phyloP scores from a whole-genome alignment of 2,797 vertebrate genomes.

The Anisognathus igniventris region DNA sequence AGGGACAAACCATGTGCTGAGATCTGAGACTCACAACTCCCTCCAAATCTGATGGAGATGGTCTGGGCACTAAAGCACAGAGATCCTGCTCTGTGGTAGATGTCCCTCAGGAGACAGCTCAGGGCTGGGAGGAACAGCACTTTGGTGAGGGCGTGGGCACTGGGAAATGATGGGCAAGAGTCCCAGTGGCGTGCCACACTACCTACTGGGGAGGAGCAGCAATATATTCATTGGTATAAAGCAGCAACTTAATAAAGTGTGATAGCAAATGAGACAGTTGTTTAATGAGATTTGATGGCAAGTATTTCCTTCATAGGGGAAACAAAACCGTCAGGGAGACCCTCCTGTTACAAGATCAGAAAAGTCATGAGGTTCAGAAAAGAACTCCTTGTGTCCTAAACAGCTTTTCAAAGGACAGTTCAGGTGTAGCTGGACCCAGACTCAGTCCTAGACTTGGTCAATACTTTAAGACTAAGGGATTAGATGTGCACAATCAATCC shows the following conservation, averaged over 20 bases:
- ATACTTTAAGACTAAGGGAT: not conserved
- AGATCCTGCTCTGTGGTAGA: not conserved
- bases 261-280: not conserved
- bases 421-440: not conserved
- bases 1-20: not conserved
- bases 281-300: not conserved
- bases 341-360: not conserved
- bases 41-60: too few relatives aligned
- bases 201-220: not conserved
- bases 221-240: not conserved
- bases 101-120: not conserved
- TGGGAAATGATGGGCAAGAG: not conserved
- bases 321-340: not conserved
- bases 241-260: not conserved
- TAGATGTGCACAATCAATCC: not conserved
- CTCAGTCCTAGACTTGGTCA: not conserved
- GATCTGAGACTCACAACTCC: not conserved
- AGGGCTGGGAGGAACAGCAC: not conserved
- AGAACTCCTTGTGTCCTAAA: not conserved
- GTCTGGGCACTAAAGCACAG: not conserved
- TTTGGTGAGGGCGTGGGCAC: fast-evolving
- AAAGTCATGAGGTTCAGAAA: not conserved
- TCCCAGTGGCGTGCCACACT: not conserved
- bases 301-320: not conserved
- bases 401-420: not conserved